Evolutionary conservation across 2,797 vertebrate genomes (phyloP).

Genomic region (Schizopygopsis pylzovi): DNA sequence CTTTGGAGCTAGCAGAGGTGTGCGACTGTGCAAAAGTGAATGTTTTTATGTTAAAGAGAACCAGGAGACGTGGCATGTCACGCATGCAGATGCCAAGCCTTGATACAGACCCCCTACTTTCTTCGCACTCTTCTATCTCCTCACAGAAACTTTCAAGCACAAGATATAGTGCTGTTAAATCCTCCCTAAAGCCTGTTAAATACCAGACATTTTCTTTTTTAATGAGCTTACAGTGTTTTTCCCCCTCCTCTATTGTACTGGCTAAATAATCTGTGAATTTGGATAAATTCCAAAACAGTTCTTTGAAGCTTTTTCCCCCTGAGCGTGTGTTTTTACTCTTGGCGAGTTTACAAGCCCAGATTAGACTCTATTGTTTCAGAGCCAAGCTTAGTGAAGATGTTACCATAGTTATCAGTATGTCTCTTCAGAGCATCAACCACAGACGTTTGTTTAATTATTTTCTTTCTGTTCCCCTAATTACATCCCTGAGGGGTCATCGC

Average conservation of each 20-base stretch:
- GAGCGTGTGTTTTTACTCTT: conserved; percentile 63
- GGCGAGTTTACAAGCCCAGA: conserved; percentile 65
- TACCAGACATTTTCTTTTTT: conserved; percentile 75
- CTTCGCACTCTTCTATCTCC: conserved; percentile 32
- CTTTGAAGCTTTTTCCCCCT: conserved; percentile 62
- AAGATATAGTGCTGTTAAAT: conserved; percentile 74
- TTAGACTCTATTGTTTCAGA: conserved; percentile 65
- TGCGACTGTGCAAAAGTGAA: conserved; percentile 38
- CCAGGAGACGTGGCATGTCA: conserved; percentile 29
- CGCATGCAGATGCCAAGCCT: conserved; percentile 46
- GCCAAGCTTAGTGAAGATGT: conserved; percentile 58
- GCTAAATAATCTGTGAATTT: conserved; percentile 76
- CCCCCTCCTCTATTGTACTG: conserved; percentile 65
- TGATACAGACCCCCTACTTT: conserved; percentile 36
- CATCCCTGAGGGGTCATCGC: conserved; percentile 57
- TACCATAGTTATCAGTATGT: conserved; percentile 59
- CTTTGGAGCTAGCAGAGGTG: conserved; percentile 34
- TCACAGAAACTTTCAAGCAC: conserved; percentile 60
- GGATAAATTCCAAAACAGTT: conserved; percentile 72
- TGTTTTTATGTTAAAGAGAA: conserved; percentile 50
- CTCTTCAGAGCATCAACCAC: conserved; percentile 54
- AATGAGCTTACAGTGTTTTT: conserved; percentile 78
- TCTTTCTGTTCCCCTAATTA: conserved; percentile 61
- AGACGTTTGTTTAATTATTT: conserved; percentile 61
- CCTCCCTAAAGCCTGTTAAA: conserved; percentile 74